These are phyloP conservation scores for Matsumyia berberina DNA, from an alignment of 2,888 invertebrate species.

Conservation along the genomic window DNA sequence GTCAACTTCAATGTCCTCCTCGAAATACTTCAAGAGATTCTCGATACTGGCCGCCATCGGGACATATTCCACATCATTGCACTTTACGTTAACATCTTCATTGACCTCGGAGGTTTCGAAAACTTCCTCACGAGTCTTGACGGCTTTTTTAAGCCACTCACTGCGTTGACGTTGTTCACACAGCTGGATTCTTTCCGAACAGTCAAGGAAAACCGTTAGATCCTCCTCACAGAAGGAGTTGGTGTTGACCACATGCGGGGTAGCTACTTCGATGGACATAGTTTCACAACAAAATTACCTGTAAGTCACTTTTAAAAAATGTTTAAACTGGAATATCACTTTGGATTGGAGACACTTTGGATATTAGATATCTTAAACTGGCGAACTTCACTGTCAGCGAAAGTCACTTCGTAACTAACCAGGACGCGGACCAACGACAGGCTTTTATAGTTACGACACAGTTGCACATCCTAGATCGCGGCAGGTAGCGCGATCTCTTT, in stretches of 20 bases:
- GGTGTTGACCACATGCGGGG: slow-evolving; percentile 79
- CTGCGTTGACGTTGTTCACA: slow-evolving; percentile 66
- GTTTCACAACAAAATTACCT: slow-evolving; percentile 14
- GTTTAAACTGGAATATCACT: no score
- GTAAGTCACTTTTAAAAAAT: neutral
- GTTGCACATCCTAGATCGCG: neutral
- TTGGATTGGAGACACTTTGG: neutral
- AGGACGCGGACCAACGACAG: neutral
- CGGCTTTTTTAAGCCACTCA: slow-evolving; percentile 76
- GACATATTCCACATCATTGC: slow-evolving; percentile 78
- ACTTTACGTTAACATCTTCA: slow-evolving; percentile 79
- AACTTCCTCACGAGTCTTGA: slow-evolving; percentile 80
- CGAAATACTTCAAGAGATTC: slow-evolving; percentile 81
- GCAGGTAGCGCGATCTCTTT: slow-evolving; percentile 9
- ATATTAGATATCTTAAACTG: slow-evolving; percentile 53
- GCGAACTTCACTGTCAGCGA: slow-evolving; percentile 11
- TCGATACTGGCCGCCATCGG: slow-evolving; percentile 79
- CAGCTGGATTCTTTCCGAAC: slow-evolving; percentile 80
- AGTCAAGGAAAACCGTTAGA: slow-evolving; percentile 78
- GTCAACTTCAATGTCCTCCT: slow-evolving; percentile 79
- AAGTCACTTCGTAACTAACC: slow-evolving; percentile 47
- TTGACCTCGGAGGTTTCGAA: slow-evolving; percentile 80
- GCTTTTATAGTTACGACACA: slow-evolving; percentile 11
- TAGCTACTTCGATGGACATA: slow-evolving; percentile 30
- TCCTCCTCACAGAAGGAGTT: slow-evolving; percentile 80